Conservation (phyloP, 2,113 vertebrate species). For the Hiodon alosoides region DNA sequence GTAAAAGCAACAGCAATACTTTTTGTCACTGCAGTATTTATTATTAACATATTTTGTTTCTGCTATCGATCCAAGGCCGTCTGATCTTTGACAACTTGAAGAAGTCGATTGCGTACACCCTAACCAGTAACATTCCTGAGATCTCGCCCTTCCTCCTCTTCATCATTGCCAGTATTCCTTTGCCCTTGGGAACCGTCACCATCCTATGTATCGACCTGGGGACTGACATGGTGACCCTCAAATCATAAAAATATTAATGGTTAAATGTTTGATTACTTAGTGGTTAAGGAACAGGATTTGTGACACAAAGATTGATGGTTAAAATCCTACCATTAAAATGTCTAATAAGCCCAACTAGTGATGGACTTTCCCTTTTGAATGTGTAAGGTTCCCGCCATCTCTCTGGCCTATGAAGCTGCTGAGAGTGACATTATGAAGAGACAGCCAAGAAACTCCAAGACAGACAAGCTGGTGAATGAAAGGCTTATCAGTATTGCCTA, state of each 20-base stretch:
- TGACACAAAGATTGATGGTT: neutral
- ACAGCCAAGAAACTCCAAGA: conserved; percentile 72
- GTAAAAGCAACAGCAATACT: too few species aligned
- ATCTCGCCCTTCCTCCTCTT: conserved; percentile 88
- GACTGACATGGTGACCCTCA: conserved; percentile 82
- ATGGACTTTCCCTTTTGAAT: neutral
- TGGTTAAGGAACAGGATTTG: too few species aligned
- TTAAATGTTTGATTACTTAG: neutral
- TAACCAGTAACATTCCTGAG: conserved; percentile 91
- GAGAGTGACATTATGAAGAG: conserved; percentile 70
- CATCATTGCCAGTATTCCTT: conserved; percentile 83
- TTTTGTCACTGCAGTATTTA: too few species aligned
- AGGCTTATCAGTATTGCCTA: conserved; percentile 61
- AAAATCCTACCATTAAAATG: neutral
- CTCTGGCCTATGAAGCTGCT: too few species aligned
- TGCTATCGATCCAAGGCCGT: too few species aligned
- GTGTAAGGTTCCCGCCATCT: conserved; percentile 63
- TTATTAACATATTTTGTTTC: too few species aligned
- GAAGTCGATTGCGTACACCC: conserved; percentile 71
- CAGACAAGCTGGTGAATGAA: too few species aligned
- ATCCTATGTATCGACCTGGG: too few species aligned
- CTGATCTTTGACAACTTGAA: too few species aligned
- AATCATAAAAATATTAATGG: neutral
- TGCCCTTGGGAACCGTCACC: conserved; percentile 58
- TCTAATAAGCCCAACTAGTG: too few species aligned